A percentile compares a stretch with the other conserved stretches of the same genome.
These are phyloP conservation scores for Heteromyza rotundicornis DNA, from an alignment of 2,888 invertebrate species.

Conservation along the genomic window DNA sequence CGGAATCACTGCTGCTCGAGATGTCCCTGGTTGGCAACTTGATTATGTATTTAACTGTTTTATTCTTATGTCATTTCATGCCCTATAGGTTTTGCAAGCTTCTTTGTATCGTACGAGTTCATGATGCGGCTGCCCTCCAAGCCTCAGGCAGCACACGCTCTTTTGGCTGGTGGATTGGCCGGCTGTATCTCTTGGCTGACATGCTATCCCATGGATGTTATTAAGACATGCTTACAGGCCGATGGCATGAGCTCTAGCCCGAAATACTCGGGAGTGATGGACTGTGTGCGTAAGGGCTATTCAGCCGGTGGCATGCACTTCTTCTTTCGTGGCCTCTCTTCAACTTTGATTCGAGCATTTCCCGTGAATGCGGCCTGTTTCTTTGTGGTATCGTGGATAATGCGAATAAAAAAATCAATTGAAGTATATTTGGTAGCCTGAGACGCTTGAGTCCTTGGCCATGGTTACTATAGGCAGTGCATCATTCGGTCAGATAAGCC, in stretches of 20 bases:
- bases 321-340: slow-evolving; percentile 76
- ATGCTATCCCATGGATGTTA: slow-evolving; percentile 87
- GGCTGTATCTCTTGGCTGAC: slow-evolving; percentile 86
- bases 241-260: slow-evolving; percentile 66
- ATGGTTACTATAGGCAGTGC: slow-evolving; percentile 2
- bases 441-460: not conserved
- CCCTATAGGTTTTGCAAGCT: slow-evolving; percentile 72
- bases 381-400: slow-evolving; percentile 82
- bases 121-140: slow-evolving; percentile 66
- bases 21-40: slow-evolving; percentile 78
- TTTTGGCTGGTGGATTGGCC: slow-evolving; percentile 84
- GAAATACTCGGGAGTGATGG: slow-evolving; percentile 72
- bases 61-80: too few species aligned
- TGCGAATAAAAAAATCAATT: slow-evolving; percentile 50
- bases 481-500: slow-evolving; percentile 20
- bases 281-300: slow-evolving; percentile 78
- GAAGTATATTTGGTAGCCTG: not conserved
- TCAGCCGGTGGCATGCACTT: slow-evolving; percentile 73
- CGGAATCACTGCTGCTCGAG: slow-evolving; percentile 75
- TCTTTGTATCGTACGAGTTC: slow-evolving; percentile 85
- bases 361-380: slow-evolving; percentile 94
- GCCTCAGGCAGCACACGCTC: slow-evolving; percentile 71
- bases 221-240: slow-evolving; percentile 87
- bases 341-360: slow-evolving; percentile 85
- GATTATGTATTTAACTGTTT: too few species aligned